Conservation (phyloP, 1,140 invertebrate genomes). For the Nomia melanderi region DNA sequence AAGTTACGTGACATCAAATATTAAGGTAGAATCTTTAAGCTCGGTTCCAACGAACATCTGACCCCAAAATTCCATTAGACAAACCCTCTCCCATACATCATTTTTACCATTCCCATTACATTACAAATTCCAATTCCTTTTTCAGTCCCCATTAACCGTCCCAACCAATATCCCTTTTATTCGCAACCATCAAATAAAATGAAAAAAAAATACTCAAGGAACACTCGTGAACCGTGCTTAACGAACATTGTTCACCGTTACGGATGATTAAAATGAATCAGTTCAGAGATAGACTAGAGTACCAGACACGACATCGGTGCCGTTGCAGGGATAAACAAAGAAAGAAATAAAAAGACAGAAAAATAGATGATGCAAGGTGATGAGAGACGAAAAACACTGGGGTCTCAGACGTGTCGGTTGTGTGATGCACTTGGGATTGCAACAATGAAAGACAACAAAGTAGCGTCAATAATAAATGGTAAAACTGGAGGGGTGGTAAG, state of each 20-base stretch:
- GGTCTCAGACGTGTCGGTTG: conserved; percentile 36
- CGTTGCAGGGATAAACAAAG: conserved; percentile 23
- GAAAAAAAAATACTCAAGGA: neutral
- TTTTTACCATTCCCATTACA: too few relatives aligned
- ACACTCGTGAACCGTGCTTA: conserved; percentile 3
- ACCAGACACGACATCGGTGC: conserved; percentile 40
- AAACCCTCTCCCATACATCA: too few relatives aligned
- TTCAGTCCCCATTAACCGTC: too few relatives aligned
- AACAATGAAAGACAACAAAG: neutral
- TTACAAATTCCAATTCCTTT: too few relatives aligned
- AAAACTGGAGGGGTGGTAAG: conserved; percentile 1
- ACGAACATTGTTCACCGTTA: conserved; percentile 5
- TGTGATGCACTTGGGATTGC: neutral
- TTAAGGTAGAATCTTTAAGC: neutral
- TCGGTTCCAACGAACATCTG: neutral
- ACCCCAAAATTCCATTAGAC: neutral
- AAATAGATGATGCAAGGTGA: conserved; percentile 1
- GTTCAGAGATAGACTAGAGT: neutral
- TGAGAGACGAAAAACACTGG: conserved; percentile 1
- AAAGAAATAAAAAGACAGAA: neutral
- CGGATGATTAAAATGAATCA: neutral
- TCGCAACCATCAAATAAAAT: too few relatives aligned
- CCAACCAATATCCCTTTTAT: neutral
- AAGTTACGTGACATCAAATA: neutral
- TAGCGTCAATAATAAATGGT: neutral